These are phyloP conservation scores for Mus spretus DNA, from an alignment of 2,797 vertebrate species.

Conservation along the genomic window DNA sequence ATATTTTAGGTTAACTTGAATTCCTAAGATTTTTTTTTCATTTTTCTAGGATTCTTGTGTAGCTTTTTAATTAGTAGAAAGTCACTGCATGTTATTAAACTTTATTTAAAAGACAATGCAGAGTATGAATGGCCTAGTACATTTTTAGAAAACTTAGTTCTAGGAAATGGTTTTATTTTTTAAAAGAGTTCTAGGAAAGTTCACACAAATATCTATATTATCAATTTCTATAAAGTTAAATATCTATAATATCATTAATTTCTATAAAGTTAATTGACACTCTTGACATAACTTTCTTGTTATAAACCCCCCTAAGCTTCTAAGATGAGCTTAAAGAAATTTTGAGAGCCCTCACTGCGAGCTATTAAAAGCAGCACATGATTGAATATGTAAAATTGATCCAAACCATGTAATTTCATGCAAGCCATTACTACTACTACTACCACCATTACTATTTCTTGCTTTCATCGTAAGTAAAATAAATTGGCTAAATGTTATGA, in stretches of 20 bases:
- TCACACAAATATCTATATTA: conserved; percentile 27
- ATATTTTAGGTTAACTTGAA: conserved; percentile 50
- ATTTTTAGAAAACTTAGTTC: conserved; percentile 53
- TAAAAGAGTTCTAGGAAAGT: neutral
- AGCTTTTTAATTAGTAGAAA: conserved; percentile 50
- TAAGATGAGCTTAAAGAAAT: conserved; percentile 59
- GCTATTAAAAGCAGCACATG: conserved; percentile 49
- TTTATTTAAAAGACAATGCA: neutral
- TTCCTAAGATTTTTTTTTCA: conserved; percentile 20
- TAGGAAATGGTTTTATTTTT: conserved; percentile 57
- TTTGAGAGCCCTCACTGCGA: neutral
- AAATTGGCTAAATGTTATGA: conserved; percentile 10
- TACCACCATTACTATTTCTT: conserved; percentile 29
- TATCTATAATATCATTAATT: conserved; percentile 8
- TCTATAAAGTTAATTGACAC: conserved; percentile 28
- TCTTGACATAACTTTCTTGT: conserved; percentile 36
- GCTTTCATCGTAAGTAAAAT: conserved; percentile 42
- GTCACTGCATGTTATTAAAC: conserved; percentile 40
- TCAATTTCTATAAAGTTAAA: conserved; percentile 32
- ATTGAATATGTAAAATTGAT: conserved; percentile 9
- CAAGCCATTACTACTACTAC: conserved; percentile 7
- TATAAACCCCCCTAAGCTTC: neutral
- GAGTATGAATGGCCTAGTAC: conserved; percentile 41
- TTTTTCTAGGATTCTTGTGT: conserved; percentile 16
- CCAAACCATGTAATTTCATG: neutral